phyloP scores from a whole-genome alignment of 2,888 invertebrate genomes.

The Drosophila anceps region DNA sequence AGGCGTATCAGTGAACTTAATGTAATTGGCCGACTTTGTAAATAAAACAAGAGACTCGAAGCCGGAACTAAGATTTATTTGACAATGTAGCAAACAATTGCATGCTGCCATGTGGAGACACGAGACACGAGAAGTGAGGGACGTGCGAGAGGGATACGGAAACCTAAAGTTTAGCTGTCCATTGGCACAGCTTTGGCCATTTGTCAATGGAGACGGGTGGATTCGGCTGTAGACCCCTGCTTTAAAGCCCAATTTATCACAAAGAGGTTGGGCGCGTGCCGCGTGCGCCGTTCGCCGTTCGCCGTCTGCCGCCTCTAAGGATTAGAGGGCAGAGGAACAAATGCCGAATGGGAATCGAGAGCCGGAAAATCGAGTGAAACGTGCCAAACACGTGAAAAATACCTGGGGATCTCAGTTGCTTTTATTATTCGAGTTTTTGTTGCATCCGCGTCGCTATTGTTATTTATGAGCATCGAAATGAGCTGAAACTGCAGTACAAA shows the following conservation, averaged over 20 bases:
- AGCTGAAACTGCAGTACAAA: slow-evolving; percentile 60
- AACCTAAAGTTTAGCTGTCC: slow-evolving; percentile 62
- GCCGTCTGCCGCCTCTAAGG: slow-evolving; percentile 51
- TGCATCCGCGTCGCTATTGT: slow-evolving; percentile 60
- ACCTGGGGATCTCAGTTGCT: slow-evolving; percentile 73
- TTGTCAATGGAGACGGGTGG: slow-evolving; percentile 60
- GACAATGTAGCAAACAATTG: slow-evolving; percentile 68
- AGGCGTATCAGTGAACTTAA: slow-evolving; percentile 58
- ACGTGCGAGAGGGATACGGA: background rate
- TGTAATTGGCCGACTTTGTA: slow-evolving; percentile 74
- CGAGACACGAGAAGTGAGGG: background rate
- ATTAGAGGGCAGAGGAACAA: slow-evolving; percentile 44
- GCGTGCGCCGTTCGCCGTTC: slow-evolving; percentile 47
- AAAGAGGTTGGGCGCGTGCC: slow-evolving; percentile 63
- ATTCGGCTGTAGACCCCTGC: slow-evolving; percentile 47
- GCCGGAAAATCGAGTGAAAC: slow-evolving; percentile 81
- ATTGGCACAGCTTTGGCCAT: slow-evolving; percentile 63
- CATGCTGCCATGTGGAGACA: slow-evolving; percentile 37
- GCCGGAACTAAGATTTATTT: slow-evolving; percentile 72
- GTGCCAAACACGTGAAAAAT: slow-evolving; percentile 84
- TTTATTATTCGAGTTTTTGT: slow-evolving; percentile 25
- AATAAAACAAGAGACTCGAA: slow-evolving; percentile 66
- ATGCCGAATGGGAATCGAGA: slow-evolving; percentile 60
- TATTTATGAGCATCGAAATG: slow-evolving; percentile 79
- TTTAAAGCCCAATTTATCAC: slow-evolving; percentile 81